Conservation (phyloP, 1,140 invertebrate genomes). For the Melanaphis sacchari region DNA sequence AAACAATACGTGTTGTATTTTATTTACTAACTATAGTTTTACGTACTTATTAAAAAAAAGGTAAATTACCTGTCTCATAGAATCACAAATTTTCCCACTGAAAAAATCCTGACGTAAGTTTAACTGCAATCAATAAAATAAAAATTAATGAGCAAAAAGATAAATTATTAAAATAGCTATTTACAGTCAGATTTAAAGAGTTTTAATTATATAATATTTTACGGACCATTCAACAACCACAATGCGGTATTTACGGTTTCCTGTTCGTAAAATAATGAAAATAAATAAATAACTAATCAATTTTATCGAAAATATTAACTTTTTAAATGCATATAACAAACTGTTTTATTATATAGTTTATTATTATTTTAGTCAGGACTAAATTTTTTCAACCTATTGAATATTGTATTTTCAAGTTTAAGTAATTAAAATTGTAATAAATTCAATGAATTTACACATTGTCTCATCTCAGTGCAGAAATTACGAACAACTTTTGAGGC, state of each 20-base stretch:
- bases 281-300: background rate
- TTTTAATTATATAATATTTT: background rate
- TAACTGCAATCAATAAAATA: background rate
- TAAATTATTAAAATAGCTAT: background rate
- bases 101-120: background rate
- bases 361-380: background rate
- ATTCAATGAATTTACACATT: background rate
- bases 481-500: background rate
- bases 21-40: too few relatives aligned
- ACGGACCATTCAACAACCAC: background rate
- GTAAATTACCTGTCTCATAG: background rate
- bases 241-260: background rate
- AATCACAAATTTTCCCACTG: background rate
- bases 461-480: background rate
- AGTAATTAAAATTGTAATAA: background rate
- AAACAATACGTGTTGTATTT: too few relatives aligned
- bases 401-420: background rate
- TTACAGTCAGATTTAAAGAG: background rate
- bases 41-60: background rate
- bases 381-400: background rate
- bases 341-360: background rate
- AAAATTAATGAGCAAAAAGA: too few relatives aligned
- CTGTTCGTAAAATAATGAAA: background rate
- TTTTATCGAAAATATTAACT: background rate
- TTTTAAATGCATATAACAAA: background rate